Evolutionary conservation across 1,140 invertebrate genomes (phyloP), one percentile per base, ranked within the genome.

Genomic region (Bradynema listronoti): DNA sequence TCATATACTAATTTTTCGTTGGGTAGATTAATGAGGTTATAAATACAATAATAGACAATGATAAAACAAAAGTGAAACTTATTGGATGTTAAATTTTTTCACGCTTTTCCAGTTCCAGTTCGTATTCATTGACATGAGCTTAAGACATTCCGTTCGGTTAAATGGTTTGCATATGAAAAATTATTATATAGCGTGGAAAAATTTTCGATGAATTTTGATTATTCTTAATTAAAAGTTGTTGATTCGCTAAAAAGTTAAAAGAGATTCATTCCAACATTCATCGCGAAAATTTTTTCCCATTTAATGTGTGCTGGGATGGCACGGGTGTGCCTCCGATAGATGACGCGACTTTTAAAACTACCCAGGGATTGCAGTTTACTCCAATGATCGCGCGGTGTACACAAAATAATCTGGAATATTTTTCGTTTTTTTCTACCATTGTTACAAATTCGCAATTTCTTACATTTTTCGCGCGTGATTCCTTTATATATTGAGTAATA

Each of bases 191-290:
- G n/a, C n/a, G n/a, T n/a, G n/a, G n/a, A n/a, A n/a, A n/a, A n/a
- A n/a, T n/a, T n/a, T n/a, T n/a, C n/a, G n/a, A n/a, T n/a, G n/a
- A n/a, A n/a, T n/a, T n/a, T n/a, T n/a, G n/a, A n/a, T n/a, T n/a
- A n/a, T n/a, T n/a, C n/a, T n/a, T n/a, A n/a, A n/a, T n/a, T n/a
- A n/a, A n/a, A n/a, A n/a, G n/a, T n/a, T n/a, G n/a, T n/a, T n/a
- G 36, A 39, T 39, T 39, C 36, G 14, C n/a, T 19, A n/a, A 14
- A n/a, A n/a, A 39, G 14, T 68, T 52, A 69, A 32, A 73, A 69
- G 25, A 69, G 49, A 51, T 69, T 69, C 53, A 69, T 69, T 42
- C 67, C 67, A 39, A 72, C 62, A 39, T 69, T 69, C 27, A 73
- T 27, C 7, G 70, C 69, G 34, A 63, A 69, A 36, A 69, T 66